Base-by-base conservation (phyloP, 2,888 invertebrate species). In the Ommatoiulus sabulosus region DNA sequence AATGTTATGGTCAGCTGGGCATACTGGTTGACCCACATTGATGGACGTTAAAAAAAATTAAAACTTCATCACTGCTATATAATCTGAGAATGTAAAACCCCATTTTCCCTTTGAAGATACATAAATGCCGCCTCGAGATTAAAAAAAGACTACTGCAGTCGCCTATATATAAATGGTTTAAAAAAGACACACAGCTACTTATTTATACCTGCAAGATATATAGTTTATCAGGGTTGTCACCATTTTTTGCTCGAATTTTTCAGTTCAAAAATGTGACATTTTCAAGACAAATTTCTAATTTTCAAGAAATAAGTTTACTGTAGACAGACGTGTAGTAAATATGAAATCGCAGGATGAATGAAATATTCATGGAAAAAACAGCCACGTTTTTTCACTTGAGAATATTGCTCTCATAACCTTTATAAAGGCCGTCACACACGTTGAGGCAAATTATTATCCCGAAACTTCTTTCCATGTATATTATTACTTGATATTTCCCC, bases 1-100 rank as follows among this genome's bases (percentile, higher is more conserved):
- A 72, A 24, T 72, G 72, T 72, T 72, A 72, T 72, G 72, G 72
- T 72, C 72, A 72, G 72, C 72, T 72, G 72, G 24, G 24, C 10
- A 72, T 24, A 8, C 72, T 72, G 72, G 24, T 10, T 24, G 72
- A 72, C 72, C 24, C 24, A 72, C 72, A 72, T 72, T 24, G 7
- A 72, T 12, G 24, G 7, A 72, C 3, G 24, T 72, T 24, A 24
- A 72, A 35, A n/a, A 72, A 24, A 24, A 72, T 72, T 7, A 72
- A 72, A 72, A 72, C 24, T 72, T 72, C 72, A 72, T 72, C n/a
- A 72, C 72, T 72, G 15, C 24, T 24, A 72, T 24, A 72, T 24
- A 72, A 72, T 72, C 8, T 24, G 1, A 24, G 72, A 63, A 72
- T 72, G 72, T 24, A 72, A 72, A 72, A n/a, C 72, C 12, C 3